Evolutionary conservation across 2,797 vertebrate species (phyloP), one percentile per base, ranked within the genome.

Genomic region (Enteromius thamalakanensis): DNA sequence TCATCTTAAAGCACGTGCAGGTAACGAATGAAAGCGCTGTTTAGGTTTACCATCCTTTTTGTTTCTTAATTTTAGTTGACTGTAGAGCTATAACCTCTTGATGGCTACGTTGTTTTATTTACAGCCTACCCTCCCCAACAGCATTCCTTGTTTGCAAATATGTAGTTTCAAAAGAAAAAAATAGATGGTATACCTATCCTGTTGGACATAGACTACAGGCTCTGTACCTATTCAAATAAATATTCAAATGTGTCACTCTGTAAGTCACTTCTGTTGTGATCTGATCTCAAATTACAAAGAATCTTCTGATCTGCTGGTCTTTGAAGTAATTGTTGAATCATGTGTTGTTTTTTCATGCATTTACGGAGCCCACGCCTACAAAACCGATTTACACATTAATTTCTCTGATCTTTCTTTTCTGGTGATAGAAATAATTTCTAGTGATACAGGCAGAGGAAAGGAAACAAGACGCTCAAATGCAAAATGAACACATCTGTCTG

Each of bases 151-250:
- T 98, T 97, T 96, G 98, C 97, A 95, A 95, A 97, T 94, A 96
- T 95, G 96, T 97, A 96, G 95, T 97, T 97, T 94, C 92, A 95
- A 96, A 97, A 90, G 94, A 96, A 95, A 93, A 93, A 95, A 96
- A 92, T 96, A 95, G 96, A 90, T 86, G 80, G 80, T 82, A 47
- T 82, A n/a, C 83, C 80, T 88, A 84, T 81, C 84, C 84, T 87
- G 84, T 85, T 79, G 81, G 75, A 75, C 70, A 76, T 84, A 83
- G 68, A 85, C 89, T 95, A 93, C 95, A 96, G 95, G 95, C 96
- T 97, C 97, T 96, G 95, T 96, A 97, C 97, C 96, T 96, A 97
- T 94, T 94, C 97, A 95, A 99, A 98, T 99, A 99, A 99, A 99
- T 96, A 95, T 96, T 97, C 96, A 98, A 97, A 97, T 92, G 90